phyloP scores from a whole-genome alignment of 1,140 invertebrate species.

The Oryctes rhinoceros region DNA sequence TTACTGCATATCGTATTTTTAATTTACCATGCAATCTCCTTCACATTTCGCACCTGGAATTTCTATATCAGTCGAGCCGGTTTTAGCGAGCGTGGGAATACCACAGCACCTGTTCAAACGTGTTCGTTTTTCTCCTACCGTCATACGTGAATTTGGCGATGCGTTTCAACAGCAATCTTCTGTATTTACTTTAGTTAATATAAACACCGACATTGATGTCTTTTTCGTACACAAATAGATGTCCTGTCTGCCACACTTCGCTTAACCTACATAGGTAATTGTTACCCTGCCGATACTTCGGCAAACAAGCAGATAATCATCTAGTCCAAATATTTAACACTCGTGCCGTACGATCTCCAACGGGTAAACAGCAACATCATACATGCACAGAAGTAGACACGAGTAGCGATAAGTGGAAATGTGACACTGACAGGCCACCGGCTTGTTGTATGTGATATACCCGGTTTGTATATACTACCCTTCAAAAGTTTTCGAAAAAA shows the following conservation, averaged over 20 bases:
- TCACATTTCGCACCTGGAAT: too few species aligned
- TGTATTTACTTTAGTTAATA: not conserved
- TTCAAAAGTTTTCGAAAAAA: too few species aligned
- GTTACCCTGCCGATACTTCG: not conserved
- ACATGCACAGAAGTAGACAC: not conserved
- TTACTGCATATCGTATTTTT: too few species aligned
- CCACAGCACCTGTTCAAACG: too few species aligned
- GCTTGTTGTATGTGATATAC: not conserved
- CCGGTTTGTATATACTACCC: too few species aligned
- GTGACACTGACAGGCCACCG: not conserved
- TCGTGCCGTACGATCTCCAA: not conserved
- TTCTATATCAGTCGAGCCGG: too few species aligned
- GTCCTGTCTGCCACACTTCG: not conserved
- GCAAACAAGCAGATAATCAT: constrained; percentile 8
- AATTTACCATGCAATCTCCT: too few species aligned
- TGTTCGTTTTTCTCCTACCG: not conserved
- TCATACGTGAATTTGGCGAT: not conserved
- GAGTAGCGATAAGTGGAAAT: not conserved
- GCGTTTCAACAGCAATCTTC: not conserved
- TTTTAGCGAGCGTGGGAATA: too few species aligned
- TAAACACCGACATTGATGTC: not conserved
- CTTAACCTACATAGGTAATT: not conserved
- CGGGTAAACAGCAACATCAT: constrained; percentile 7
- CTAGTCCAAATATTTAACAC: constrained; percentile 5
- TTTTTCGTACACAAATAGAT: not conserved